Percentiles rank a stretch among this genome's conserved stretches.
Evolutionary conservation across 2,888 invertebrate genomes (phyloP).

Genomic region (Gryllus longicercus): DNA sequence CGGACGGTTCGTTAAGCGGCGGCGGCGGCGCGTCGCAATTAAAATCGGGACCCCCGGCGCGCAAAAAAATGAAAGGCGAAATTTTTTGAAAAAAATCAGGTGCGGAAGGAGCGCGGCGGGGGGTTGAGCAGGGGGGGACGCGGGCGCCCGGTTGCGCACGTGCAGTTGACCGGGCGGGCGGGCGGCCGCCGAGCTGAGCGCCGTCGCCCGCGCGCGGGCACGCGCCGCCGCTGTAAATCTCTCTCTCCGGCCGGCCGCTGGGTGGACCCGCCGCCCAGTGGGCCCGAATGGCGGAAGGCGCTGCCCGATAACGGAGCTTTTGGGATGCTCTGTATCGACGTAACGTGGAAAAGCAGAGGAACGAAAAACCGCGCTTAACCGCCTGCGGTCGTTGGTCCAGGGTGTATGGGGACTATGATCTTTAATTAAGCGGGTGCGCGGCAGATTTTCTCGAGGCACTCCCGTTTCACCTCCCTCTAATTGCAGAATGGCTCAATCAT

Average conservation of each 20-base stretch:
- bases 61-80: constrained; percentile 1
- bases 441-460: no score
- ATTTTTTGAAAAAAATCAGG: neutral
- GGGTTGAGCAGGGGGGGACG: neutral
- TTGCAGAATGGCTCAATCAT: no score
- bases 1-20: neutral
- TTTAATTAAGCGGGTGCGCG: no score
- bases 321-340: no score
- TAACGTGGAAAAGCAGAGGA: no score
- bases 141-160: neutral
- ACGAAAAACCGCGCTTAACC: no score
- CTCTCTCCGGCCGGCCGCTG: neutral
- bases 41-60: neutral
- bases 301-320: no score
- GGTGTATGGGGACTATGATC: no score
- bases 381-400: no score
- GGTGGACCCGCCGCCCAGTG: no score
- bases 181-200: neutral
- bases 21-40: neutral
- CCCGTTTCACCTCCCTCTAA: no score
- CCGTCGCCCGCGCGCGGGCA: neutral
- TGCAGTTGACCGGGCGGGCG: neutral
- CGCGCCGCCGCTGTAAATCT: constrained; percentile 17
- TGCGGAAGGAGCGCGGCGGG: neutral
- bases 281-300: no score